Base-by-base conservation (phyloP, 2,888 invertebrate genomes). In the Thumatha senex region DNA sequence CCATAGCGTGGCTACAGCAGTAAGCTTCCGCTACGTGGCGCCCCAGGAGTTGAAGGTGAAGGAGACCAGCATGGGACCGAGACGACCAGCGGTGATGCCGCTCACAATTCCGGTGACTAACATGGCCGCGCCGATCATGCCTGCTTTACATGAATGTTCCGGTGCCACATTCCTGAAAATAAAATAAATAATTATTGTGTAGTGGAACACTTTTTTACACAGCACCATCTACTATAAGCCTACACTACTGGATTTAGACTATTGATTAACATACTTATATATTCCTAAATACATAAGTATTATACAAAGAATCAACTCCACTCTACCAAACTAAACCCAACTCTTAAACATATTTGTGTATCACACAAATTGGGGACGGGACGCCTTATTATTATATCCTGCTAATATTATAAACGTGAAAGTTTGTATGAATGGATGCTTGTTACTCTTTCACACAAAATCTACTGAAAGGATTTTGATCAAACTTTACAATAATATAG, bases 51-150 rank as follows among this genome's bases (percentile, higher is more conserved):
- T 51, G 1, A 48, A 31, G 3, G 45, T 2, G 9, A 12, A 24
- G 10, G 35, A 35, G 24, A 44, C 31, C 0, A 95, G 94, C 15
- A 96, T 70, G 62, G 84, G 97, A 96, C 18, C 43, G 10, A 35
- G 12, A 12, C 43, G 43, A 5, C 43, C 43, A 0, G 43, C 43
- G 0, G 82, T 71, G 54, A 99, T 94, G n/a, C 99, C 99, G 8
- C 89, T 74, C 54, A 97, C 94, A 43, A 99, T 96, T 40, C 99
- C 99, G 0, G 97, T 95, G 31, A 99, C 95, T 1, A 99, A 93
- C 72, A 95, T 95, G 14, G 99, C 98, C 0, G 97, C 98, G 38
- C 97, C 98, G 82, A 98, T 96, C 99, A 99, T 99, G 51, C 99
- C 99, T 0, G 99, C 99, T 0, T 95, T 95, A 0, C 95, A 91